Evolutionary conservation across 2,113 vertebrate genomes (phyloP), one percentile per base, ranked within the genome.

Genomic region (Myodes glareolus): DNA sequence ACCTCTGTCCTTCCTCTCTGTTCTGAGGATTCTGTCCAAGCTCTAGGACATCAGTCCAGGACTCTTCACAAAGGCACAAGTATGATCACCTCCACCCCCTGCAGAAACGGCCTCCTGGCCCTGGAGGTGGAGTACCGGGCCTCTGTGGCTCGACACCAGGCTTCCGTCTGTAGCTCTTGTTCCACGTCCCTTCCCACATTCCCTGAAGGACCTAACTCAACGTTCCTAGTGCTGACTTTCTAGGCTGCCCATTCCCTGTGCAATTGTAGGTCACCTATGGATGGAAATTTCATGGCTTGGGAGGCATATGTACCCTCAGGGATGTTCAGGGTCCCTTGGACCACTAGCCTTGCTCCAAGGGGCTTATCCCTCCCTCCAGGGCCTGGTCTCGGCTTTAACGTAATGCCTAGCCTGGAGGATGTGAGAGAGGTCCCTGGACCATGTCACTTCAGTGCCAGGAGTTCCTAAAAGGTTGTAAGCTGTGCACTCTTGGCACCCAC

Each of bases 101-200:
- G 3, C 75, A 94, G 77, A 96, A 94, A 95, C 39, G 82, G 58
- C 92, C 45, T 13, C 89, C 96, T 92, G 82, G 96, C 50, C 72
- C 36, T 0, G 7, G 58, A 61, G 5, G 3, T 4, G 17, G 55
- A 36, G 36, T 4, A 27, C 45, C 23, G 27, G 31, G 81, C 3
- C 4, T 39, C 4, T 36, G 4, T 55, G 55, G 23, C 81, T 12
- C 1, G 12, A 23, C 17, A 2, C 52, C 9, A 21, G 31, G 16
- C 63, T 39, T 70, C 73, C 27, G n/a, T 70, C 47, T 29, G 25
- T 8, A 47, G 80, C 42, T 72, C 39, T 0, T 87, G 61, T 4
- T 45, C 82, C 42, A 11, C 31, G n/a, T 11, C 12, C 27, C 47
- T 50, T 61, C 23, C 16, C n/a, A n/a, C n/a, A n/a, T n/a, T n/a